Conservation (phyloP, 2,797 vertebrate species). For the Phalanger gymnotis region DNA sequence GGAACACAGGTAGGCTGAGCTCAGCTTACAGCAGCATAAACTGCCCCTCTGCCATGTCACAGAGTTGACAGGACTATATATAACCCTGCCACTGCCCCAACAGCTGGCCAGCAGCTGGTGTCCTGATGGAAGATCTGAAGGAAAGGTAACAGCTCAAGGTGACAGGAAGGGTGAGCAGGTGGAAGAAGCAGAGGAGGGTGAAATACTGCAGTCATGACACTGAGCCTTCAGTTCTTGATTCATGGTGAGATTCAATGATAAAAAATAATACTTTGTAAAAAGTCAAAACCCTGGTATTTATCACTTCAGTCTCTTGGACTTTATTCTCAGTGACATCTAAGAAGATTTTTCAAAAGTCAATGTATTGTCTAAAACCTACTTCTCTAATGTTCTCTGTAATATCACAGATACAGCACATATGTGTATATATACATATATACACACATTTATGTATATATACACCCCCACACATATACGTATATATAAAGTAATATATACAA, state of each 20-base stretch:
- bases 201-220: constrained; percentile 47
- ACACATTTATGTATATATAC: not conserved
- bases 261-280: constrained; percentile 77
- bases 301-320: constrained; percentile 61
- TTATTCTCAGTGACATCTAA: constrained; percentile 70
- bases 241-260: constrained; percentile 76
- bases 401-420: not conserved
- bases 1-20: not conserved
- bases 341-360: constrained; percentile 73
- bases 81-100: not conserved
- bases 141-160: constrained; percentile 33
- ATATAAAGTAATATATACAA: not conserved
- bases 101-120: not conserved
- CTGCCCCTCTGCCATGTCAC: not conserved
- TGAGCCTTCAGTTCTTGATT: constrained; percentile 50
- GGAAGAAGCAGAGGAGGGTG: constrained; percentile 11
- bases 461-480: not conserved
- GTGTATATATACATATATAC: too few species aligned
- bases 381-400: constrained; percentile 16
- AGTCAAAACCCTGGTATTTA: constrained; percentile 75
- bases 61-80: not conserved
- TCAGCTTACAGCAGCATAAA: not conserved
- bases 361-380: constrained; percentile 55
- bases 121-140: not conserved
- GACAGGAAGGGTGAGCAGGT: constrained; percentile 18